phyloP scores from a whole-genome alignment of 1,140 invertebrate species.

The Gonioctena quinquepunctata region DNA sequence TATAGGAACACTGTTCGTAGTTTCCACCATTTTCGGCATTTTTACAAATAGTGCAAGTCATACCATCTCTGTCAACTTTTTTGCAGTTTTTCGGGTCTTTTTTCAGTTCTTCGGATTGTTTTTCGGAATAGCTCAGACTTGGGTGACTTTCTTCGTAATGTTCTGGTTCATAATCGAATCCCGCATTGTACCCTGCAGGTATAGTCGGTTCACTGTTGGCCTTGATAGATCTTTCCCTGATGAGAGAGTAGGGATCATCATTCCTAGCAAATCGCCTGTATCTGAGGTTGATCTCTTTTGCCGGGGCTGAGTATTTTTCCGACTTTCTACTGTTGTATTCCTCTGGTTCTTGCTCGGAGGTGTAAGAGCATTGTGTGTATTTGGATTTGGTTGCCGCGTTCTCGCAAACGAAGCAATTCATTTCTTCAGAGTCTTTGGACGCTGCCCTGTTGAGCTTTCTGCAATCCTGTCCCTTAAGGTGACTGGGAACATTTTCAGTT shows the following conservation, averaged over 20 bases:
- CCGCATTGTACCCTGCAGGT: slow-evolving; percentile 18
- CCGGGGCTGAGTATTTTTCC: slow-evolving; percentile 42
- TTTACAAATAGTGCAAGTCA: slow-evolving; percentile 69
- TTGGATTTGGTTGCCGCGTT: slow-evolving; percentile 56
- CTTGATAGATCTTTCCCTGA: slow-evolving; percentile 40
- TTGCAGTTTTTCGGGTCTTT: slow-evolving; percentile 66
- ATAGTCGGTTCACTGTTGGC: slow-evolving; percentile 28
- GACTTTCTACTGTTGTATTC: slow-evolving; percentile 49
- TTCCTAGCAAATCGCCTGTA: slow-evolving; percentile 42
- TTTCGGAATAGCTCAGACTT: slow-evolving; percentile 57
- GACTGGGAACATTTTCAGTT: slow-evolving; percentile 35
- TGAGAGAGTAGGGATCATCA: slow-evolving; percentile 46
- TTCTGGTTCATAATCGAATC: slow-evolving; percentile 35
- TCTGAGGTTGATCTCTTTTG: slow-evolving; percentile 30
- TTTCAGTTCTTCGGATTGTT: slow-evolving; percentile 61
- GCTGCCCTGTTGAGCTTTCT: slow-evolving; percentile 41
- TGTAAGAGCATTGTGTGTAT: slow-evolving; percentile 60
- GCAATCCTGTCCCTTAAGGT: slow-evolving; percentile 37
- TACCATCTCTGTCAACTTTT: slow-evolving; percentile 64
- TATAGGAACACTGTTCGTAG: slow-evolving; percentile 73
- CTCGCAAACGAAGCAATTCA: slow-evolving; percentile 61
- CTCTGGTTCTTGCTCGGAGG: slow-evolving; percentile 47
- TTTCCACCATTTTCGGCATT: slow-evolving; percentile 70
- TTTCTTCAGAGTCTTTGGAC: slow-evolving; percentile 35
- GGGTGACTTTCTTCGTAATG: slow-evolving; percentile 33